phyloP scores from a whole-genome alignment of 1,140 invertebrate genomes.

The Cydia pomonella region DNA sequence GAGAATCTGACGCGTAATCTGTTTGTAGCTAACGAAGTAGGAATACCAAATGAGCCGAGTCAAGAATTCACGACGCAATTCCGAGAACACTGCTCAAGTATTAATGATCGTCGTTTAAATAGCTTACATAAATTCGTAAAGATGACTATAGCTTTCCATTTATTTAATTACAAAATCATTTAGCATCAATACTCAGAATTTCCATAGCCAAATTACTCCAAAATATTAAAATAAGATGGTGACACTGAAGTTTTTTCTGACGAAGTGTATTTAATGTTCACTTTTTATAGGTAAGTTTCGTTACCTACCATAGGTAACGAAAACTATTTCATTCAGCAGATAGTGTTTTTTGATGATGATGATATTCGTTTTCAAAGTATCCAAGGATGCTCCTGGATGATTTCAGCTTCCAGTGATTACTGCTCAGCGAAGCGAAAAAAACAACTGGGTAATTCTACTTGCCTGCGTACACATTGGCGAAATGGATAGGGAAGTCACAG shows the following conservation, averaged over 20 bases:
- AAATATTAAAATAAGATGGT: too few relatives aligned
- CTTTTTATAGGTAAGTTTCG: too few relatives aligned
- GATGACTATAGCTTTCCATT: neutral
- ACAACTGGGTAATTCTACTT: neutral
- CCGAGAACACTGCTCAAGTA: neutral
- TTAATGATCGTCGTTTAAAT: constrained; percentile 9
- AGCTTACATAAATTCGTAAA: neutral
- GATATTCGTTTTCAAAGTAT: neutral
- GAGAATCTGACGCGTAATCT: constrained; percentile 11
- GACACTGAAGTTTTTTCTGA: too few relatives aligned
- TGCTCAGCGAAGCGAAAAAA: neutral
- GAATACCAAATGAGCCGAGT: constrained; percentile 8
- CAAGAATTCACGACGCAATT: constrained; percentile 14
- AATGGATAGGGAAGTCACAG: constrained; percentile 13
- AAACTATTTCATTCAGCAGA: neutral
- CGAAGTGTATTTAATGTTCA: too few relatives aligned
- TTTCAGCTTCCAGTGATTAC: neutral
- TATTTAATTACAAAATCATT: neutral
- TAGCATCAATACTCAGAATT: too few relatives aligned
- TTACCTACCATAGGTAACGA: too few relatives aligned
- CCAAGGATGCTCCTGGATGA: neutral
- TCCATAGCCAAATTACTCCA: too few relatives aligned
- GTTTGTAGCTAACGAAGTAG: constrained; percentile 11
- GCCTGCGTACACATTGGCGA: neutral
- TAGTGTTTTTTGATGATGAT: neutral